Conservation (phyloP, 2,113 vertebrate genomes). For the Paramisgurnus dabryanus region DNA sequence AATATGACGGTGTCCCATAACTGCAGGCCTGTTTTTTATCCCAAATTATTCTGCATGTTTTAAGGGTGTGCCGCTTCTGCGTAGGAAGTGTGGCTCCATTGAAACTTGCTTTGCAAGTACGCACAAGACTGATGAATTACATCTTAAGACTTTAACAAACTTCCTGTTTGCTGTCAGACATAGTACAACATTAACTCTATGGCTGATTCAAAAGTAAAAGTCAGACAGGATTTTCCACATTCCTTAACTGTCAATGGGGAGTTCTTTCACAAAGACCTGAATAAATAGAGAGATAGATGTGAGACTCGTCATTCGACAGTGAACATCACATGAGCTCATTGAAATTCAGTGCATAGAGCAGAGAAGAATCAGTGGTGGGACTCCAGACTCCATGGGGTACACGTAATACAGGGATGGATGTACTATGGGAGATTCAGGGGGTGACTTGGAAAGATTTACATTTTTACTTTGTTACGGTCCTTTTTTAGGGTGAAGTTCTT, state of each 20-base stretch:
- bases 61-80: conserved; percentile 13
- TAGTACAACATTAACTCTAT: no score
- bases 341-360: no score
- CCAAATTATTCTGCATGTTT: background rate
- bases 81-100: background rate
- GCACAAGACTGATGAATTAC: background rate
- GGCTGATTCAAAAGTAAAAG: no score
- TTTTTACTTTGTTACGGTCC: no score
- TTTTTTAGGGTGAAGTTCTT: no score
- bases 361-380: no score
- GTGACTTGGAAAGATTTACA: no score
- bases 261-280: background rate
- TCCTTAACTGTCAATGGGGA: conserved; percentile 65
- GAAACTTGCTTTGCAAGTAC: conserved; percentile 14
- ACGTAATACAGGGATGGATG: no score
- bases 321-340: background rate
- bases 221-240: conserved; percentile 66
- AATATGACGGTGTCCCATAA: background rate
- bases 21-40: background rate
- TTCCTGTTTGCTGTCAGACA: background rate
- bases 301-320: background rate
- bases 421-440: no score
- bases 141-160: background rate
- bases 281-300: background rate
- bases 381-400: no score